phyloP scores from a whole-genome alignment of 2,888 invertebrate species.

The Eupithecia abbreviata region DNA sequence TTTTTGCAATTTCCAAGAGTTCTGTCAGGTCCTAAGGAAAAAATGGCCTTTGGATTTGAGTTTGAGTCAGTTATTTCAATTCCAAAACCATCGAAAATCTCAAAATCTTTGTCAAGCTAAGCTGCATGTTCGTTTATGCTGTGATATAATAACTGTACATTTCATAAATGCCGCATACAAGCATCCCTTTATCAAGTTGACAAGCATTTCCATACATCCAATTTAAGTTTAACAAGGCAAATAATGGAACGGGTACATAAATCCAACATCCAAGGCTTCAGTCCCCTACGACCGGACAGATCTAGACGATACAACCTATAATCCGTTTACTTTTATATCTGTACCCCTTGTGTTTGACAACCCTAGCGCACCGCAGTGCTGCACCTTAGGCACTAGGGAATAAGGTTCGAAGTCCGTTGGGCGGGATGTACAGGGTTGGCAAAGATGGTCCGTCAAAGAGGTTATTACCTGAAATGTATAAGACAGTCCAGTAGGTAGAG shows the following conservation, averaged over 20 bases:
- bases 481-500: constrained; percentile 58
- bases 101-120: neutral
- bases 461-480: constrained; percentile 83
- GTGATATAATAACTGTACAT: neutral
- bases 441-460: constrained; percentile 75
- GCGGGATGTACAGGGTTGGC: constrained; percentile 37
- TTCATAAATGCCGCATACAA: constrained; percentile 9
- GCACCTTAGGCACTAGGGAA: constrained; percentile 29
- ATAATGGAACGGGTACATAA: constrained; percentile 46
- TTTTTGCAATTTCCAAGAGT: neutral
- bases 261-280: constrained; percentile 39
- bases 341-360: constrained; percentile 68
- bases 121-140: neutral
- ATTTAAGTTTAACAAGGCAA: constrained; percentile 43
- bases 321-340: constrained; percentile 82
- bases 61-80: neutral
- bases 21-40: neutral
- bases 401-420: constrained; percentile 32
- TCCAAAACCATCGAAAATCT: neutral
- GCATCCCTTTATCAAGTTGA: constrained; percentile 24
- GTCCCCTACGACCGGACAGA: constrained; percentile 56
- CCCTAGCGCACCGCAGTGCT: constrained; percentile 35
- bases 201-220: constrained; percentile 39
- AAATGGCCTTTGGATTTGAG: neutral
- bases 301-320: constrained; percentile 77